Evolutionary conservation across 1,140 invertebrate species (phyloP).

Genomic region (Drosophila hydei): DNA sequence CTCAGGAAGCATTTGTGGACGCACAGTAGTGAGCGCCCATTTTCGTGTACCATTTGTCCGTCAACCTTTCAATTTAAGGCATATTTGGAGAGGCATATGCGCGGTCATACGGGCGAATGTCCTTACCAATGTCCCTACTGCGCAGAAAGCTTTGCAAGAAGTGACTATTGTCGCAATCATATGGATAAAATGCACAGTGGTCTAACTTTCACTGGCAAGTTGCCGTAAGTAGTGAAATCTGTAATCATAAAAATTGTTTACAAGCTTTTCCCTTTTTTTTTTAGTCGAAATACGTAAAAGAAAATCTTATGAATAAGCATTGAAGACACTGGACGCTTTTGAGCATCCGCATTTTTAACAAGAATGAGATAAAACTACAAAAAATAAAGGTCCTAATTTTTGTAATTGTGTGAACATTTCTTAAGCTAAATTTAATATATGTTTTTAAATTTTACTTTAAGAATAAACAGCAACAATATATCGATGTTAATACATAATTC

Average conservation of each 20-base stretch:
- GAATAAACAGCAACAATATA: background rate
- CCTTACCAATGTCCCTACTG: slow-evolving; percentile 20
- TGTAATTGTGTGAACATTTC: too few species aligned
- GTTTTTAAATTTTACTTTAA: too few species aligned
- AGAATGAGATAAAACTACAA: too few species aligned
- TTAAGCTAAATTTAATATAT: too few species aligned
- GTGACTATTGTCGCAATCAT: slow-evolving; percentile 13
- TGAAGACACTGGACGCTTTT: background rate
- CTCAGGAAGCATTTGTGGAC: background rate
- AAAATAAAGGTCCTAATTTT: too few species aligned
- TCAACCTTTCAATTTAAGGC: background rate
- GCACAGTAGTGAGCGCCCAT: background rate
- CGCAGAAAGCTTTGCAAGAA: slow-evolving; percentile 4
- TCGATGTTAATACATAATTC: background rate
- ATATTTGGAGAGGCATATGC: slow-evolving; percentile 7
- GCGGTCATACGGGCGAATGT: slow-evolving; percentile 20
- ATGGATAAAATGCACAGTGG: background rate
- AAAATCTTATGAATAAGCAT: too few species aligned
- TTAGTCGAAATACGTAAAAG: background rate
- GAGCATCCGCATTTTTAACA: background rate
- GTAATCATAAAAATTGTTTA: too few species aligned
- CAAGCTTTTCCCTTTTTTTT: too few species aligned
- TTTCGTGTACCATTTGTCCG: slow-evolving; percentile 2
- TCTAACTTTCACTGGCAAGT: background rate
- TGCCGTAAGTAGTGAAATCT: background rate